Base-by-base conservation (phyloP, 2,797 vertebrate genomes). In the Sebastes hopkinsi region DNA sequence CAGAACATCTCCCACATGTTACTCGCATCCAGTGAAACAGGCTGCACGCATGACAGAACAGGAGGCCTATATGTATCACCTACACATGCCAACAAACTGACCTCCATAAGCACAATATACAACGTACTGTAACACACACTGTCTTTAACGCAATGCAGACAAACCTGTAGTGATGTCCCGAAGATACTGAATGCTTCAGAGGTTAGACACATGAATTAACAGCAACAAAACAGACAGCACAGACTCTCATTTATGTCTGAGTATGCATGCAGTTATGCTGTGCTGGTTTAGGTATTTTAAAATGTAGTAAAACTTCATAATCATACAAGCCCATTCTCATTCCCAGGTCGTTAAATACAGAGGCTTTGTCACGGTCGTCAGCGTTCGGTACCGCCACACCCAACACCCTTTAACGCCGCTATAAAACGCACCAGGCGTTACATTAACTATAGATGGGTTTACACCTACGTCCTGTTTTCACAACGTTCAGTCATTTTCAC, bases 161-260 rank as follows among this genome's bases (percentile, higher is more conserved):
- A 70, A 30, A 79, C 50, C 32, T 67, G 22, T 54, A 64, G 38
- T 67, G 61, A 81, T 58, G 42, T 61, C 23, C 27, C 56, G 27
- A 65, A 77, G 75, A 29, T 36, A 23, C 42, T 22, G 11, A 73
- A 68, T 25, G 61, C 79, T 27, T 50, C 67, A 64, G 68, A 72
- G 78, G 60, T 71, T 72, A 73, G 36, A 79, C 84, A 85, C 29
- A 66, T 83, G 83, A 87, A 42, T 16, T 1, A n/a, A 62, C 29
- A 61, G n/a, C 30, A 46, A 71, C 22, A 69, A 59, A 71, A 58
- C 29, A 75, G 61, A 80, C 69, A 59, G 59, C 29, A 56, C 66
- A 75, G 34, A 8, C 20, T 71, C 55, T 64, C 8, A 52, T 77
- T 3, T 78, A 60, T 46, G 42, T 46, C 42, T 46, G 18, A 64